A percentile compares a stretch with the other conserved stretches of the same genome.
Conservation (phyloP, 2,888 invertebrate genomes). For the Phyllotreta cruciferae region DNA sequence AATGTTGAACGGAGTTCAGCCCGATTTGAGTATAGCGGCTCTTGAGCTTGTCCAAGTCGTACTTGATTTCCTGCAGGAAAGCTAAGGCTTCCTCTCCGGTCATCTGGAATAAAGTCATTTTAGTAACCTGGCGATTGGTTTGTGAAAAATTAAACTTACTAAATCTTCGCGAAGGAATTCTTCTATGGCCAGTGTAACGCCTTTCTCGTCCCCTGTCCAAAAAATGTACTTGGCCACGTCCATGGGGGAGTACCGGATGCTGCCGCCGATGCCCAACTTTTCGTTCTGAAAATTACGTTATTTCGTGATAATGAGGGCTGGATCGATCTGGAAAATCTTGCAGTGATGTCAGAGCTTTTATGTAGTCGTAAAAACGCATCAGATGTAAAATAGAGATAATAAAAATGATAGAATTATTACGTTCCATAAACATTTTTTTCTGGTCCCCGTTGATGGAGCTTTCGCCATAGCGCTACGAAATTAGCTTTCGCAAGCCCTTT, state of each 20-base stretch:
- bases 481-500: too few relatives aligned
- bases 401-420: too few relatives aligned
- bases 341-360: too few relatives aligned
- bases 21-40: conserved; percentile 67
- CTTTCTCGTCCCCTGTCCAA: conserved; percentile 82
- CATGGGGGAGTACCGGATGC: conserved; percentile 75
- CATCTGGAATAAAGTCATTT: conserved; percentile 63
- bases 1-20: conserved; percentile 51
- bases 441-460: too few relatives aligned
- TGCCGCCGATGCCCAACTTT: conserved; percentile 59
- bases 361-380: too few relatives aligned
- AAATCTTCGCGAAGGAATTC: conserved; percentile 79
- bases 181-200: conserved; percentile 78
- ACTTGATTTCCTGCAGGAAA: conserved; percentile 78
- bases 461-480: too few relatives aligned
- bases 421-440: too few relatives aligned
- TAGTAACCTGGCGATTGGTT: too few relatives aligned
- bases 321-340: neutral
- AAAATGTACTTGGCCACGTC: conserved; percentile 86
- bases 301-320: conserved; percentile 7
- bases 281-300: conserved; percentile 62
- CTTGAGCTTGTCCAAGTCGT: conserved; percentile 75
- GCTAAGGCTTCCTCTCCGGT: conserved; percentile 76
- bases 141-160: conserved; percentile 61
- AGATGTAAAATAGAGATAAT: too few relatives aligned